Evolutionary conservation across 2,797 vertebrate species (phyloP), one percentile per base, ranked within the genome.

Genomic region (Chrosomus eos): DNA sequence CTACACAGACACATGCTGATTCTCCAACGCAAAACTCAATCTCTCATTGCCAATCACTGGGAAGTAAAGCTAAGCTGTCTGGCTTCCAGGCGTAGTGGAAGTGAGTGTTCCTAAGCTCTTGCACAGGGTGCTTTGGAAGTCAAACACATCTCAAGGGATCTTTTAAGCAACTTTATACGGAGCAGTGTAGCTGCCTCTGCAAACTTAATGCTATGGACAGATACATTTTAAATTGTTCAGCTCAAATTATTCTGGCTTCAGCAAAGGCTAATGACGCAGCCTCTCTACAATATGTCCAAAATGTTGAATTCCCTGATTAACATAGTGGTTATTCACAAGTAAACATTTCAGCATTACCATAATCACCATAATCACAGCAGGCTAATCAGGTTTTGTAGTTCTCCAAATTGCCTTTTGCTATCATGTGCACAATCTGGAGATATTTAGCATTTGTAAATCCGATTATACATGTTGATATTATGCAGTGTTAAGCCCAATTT

Each of bases 281-380:
- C 58, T 60, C 58, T 60, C 4, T 62, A 71, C 45, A 76, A 36
- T 70, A 31, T 81, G 68, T 45, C 55, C 67, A 73, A 45, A 85
- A 60, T 73, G 28, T 67, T 74, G 53, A 80, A 82, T 84, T 79
- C 58, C 36, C 28, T 38, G 31, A 60, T 86, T 82, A 83, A 82
- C 66, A 10, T 21, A 38, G 31, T 64, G 43, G 67, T 36, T 79
- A 84, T 80, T 72, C 55, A 43, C 58, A 75, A 80, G 78, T 72
- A 85, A 78, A 86, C 81, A 77, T 72, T 66, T 60, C 51, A 40
- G 53, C 40, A 40, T 81, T 84, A 68, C 48, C 74, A 48, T 86
- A 85, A 90, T 85, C 78, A 74, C 43, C 68, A 60, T 82, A 86
- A 90, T 86, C 77, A n/a, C 85, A 73, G 40, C 16, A 60, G 18